Base-by-base conservation (phyloP, 1,140 invertebrate species). In the Pygmarrhopalites habei region DNA sequence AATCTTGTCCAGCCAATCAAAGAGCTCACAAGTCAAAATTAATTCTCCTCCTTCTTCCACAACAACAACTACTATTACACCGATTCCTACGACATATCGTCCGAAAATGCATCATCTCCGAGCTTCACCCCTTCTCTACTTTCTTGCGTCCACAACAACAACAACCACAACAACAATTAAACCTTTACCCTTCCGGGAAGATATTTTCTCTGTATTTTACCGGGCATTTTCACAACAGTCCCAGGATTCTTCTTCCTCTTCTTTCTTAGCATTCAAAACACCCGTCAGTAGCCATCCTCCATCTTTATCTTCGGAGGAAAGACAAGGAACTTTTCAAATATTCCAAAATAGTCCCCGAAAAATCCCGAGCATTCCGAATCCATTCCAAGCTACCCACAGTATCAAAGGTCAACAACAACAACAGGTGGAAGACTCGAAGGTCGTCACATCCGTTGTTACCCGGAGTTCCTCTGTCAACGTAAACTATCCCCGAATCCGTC, bases 191-290 rank as follows among this genome's bases (percentile, higher is more conserved):
- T 25, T 23, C 28, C 25, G 30, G 12, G 59, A 64, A 43, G 60
- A 69, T 53, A 67, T 70, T 60, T 70, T 70, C 32, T 67, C 66
- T 5, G 62, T 49, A 21, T 70, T 70, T 64, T 70, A 70, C 47
- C 56, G 53, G 12, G 65, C 63, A 28, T 70, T 70, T 59, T 57
- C 58, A n/a, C 7, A 61, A 25, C 52, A 63, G 5, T 35, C 32
- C 5, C 32, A 35, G 32, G 15, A 5, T 7, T 15, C 15, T 35
- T 15, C 32, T 7, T 35, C 32, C 15, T 35, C 32, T 7, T 7
- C 32, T 35, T 7, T 35, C 15, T 5, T 15, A 7, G 5, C 32
- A 35, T 15, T 15, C 5, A 5, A 35, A 15, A 7, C 32, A 35
- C 5, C 15, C 5, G 15, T 35, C 32, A 35, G 15, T 35, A 15